Base-by-base conservation (phyloP, 2,797 vertebrate genomes). In the Rhinophrynus dorsalis region DNA sequence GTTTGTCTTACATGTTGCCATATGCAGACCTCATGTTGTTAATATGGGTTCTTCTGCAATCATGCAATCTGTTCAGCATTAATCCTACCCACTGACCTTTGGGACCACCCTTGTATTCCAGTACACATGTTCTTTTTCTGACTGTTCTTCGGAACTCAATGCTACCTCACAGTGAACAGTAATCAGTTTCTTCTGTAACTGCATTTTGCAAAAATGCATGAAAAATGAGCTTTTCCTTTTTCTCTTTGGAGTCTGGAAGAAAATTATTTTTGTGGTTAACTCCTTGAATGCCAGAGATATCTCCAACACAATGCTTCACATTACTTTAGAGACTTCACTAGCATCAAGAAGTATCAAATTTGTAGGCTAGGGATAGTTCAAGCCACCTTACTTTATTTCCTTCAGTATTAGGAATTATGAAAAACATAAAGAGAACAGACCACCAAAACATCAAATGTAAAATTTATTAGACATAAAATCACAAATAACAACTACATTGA, bases 51-150 rank as follows among this genome's bases (percentile, higher is more conserved):
- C 38, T 61, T 69, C 60, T 50, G 11, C 40, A 64, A 24, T 64
- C 38, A 38, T 48, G 44, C 38, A 72, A 65, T 72, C 59, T 71
- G 68, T 63, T 64, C 42, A 50, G 52, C 60, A 65, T 72, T 72
- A 72, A 13, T 37, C 37, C 32, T 71, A 50, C 52, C 42, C 63
- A 64, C 21, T 72, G 68, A 72, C 68, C 60, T 71, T 40, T 32
- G 37, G 47, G 68, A 64, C 60, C 68, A 65, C 68, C 68, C 68
- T 57, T 65, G 60, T 37, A 38, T 71, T 64, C 24, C 15, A 24
- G 4, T 50, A 37, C 60, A 72, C 44, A 64, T 64, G 68, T 40
- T 57, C 51, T 58, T 40, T n/a, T 37, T 18, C 51, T 58, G 56
- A 40, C 40, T 55, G 27, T 37, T 23, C 45, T 58, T 37, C 59